A percentile compares a stretch with the other conserved stretches of the same genome.
Evolutionary conservation across 2,797 vertebrate species (phyloP).

Genomic region (Manis crassicaudata): DNA sequence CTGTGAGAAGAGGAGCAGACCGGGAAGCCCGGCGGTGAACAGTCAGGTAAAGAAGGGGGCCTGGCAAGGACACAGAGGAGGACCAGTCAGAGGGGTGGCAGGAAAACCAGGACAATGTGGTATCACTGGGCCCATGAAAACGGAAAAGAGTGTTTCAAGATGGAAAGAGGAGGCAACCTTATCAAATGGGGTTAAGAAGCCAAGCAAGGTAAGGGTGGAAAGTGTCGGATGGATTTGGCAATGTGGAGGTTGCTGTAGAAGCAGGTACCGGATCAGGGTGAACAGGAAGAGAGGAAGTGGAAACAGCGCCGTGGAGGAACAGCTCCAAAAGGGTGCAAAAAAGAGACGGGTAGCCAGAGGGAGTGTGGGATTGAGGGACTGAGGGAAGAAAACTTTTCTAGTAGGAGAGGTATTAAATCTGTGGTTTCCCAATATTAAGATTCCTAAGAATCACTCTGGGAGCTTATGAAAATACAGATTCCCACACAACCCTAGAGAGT

Average conservation of each 20-base stretch:
- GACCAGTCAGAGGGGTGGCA: neutral
- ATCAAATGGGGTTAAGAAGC: neutral
- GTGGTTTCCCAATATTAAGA: neutral
- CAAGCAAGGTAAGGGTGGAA: neutral
- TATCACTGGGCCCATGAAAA: neutral
- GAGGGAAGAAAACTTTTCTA: neutral
- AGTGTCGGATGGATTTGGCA: neutral
- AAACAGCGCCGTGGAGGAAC: neutral
- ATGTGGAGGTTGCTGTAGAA: neutral
- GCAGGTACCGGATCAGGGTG: neutral
- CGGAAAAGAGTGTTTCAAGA: neutral
- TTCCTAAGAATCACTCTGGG: neutral
- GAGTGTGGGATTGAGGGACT: neutral
- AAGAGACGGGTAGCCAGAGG: neutral
- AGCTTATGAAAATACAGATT: neutral
- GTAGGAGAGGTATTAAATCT: neutral
- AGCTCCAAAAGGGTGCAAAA: neutral
- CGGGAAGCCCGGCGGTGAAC: neutral
- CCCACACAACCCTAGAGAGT: neutral
- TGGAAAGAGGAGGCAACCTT: neutral
- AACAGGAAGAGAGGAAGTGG: neutral
- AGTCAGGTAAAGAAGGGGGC: neutral
- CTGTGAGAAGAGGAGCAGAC: neutral
- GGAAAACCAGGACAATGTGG: neutral
- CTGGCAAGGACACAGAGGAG: neutral